These are phyloP conservation scores for Eupithecia dodoneata DNA, from an alignment of 2,888 invertebrate genomes.

Conservation along the genomic window DNA sequence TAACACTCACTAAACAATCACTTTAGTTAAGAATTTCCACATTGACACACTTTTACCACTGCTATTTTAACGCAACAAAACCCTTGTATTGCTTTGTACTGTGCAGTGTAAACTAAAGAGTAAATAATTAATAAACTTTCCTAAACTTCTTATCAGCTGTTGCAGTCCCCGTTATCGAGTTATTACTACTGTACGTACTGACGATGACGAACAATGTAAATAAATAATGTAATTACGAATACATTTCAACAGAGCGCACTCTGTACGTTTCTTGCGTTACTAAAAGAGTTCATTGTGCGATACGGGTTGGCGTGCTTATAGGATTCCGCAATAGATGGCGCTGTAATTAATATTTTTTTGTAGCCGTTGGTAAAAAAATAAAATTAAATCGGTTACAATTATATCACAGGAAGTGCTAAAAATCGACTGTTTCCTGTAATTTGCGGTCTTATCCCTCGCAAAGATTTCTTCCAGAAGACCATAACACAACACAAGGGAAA, in stretches of 20 bases:
- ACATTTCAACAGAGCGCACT: conserved; percentile 30
- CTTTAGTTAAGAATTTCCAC: conserved; percentile 21
- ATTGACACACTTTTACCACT: conserved; percentile 26
- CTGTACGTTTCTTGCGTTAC: conserved; percentile 20
- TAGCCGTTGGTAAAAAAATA: not conserved
- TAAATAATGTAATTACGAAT: not conserved
- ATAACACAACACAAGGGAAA: too few species aligned
- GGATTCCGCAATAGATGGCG: conserved; percentile 38
- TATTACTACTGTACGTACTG: not conserved
- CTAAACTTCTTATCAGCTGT: conserved; percentile 38
- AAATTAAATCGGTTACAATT: too few species aligned
- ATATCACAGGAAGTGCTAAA: too few species aligned
- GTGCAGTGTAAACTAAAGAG: conserved; percentile 18
- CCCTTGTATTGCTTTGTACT: conserved; percentile 23
- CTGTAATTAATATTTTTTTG: conserved; percentile 7
- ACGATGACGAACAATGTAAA: not conserved
- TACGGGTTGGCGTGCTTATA: conserved; percentile 17
- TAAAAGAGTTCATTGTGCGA: conserved; percentile 11
- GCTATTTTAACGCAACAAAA: conserved; percentile 19
- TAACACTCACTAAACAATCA: conserved; percentile 22
- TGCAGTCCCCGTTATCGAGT: conserved; percentile 26
- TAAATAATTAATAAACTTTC: conserved; percentile 23
- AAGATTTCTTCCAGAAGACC: too few species aligned
- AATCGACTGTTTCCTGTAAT: too few species aligned
- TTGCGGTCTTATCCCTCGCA: too few species aligned